These are phyloP conservation scores for Siniperca scherzeri DNA, from an alignment of 2,797 vertebrate genomes.

Conservation along the genomic window DNA sequence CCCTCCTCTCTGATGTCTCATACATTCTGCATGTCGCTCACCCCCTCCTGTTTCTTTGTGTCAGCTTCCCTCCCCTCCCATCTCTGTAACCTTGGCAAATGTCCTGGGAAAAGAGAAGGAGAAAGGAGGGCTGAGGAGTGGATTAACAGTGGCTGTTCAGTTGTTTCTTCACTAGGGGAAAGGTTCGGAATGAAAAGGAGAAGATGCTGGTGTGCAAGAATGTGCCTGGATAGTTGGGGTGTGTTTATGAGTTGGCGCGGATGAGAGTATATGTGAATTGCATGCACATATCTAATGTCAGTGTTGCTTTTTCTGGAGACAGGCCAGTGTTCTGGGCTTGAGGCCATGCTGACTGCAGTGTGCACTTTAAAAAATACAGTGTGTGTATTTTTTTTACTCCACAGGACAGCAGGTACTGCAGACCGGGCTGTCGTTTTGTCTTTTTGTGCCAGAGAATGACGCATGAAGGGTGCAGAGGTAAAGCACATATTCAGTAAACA, in stretches of 20 bases:
- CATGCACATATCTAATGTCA: conserved; percentile 40
- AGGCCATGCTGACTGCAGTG: conserved; percentile 19
- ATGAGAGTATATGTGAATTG: background rate
- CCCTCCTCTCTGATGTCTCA: conserved; percentile 61
- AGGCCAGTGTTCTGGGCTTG: conserved; percentile 12
- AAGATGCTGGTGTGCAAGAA: conserved; percentile 30
- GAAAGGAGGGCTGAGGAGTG: conserved; percentile 12
- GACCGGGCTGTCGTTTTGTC: background rate
- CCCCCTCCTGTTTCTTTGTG: conserved; percentile 39
- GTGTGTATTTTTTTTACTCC: background rate
- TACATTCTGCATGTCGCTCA: conserved; percentile 66
- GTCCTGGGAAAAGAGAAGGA: conserved; percentile 64
- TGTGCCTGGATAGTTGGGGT: background rate
- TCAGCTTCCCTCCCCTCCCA: conserved; percentile 27
- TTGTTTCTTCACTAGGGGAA: conserved; percentile 36
- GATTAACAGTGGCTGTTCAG: conserved; percentile 39
- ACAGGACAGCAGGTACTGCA: conserved; percentile 25
- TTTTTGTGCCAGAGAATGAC: background rate
- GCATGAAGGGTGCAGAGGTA: background rate
- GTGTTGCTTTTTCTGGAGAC: conserved; percentile 20
- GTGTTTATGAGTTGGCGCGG: conserved; percentile 18
- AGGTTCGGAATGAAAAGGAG: conserved; percentile 17
- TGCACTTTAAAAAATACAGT: conserved; percentile 39
- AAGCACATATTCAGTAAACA: background rate
- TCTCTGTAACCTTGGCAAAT: conserved; percentile 67